These are phyloP conservation scores for Marasmarcha lunaedactyla DNA, from an alignment of 2,888 invertebrate genomes.

Conservation along the genomic window DNA sequence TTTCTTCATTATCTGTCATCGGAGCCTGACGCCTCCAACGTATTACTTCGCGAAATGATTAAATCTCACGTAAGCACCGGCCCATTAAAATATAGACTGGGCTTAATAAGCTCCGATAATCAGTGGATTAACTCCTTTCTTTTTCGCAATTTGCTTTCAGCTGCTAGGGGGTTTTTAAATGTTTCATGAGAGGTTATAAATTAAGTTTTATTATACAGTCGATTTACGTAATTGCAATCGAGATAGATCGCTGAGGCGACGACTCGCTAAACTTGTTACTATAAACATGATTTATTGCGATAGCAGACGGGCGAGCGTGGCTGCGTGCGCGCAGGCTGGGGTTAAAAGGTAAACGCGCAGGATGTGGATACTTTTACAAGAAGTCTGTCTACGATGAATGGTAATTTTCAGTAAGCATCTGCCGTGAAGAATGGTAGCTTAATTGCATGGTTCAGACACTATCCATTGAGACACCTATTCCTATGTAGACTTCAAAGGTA, in stretches of 20 bases:
- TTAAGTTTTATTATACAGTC: neutral
- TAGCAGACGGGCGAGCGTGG: too few species aligned
- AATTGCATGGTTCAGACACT: too few species aligned
- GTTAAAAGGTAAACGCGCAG: too few species aligned
- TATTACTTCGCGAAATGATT: conserved; percentile 35
- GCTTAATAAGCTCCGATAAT: conserved; percentile 38
- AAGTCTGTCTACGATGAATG: too few species aligned
- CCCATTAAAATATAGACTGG: conserved; percentile 47
- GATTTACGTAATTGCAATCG: neutral
- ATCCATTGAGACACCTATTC: too few species aligned
- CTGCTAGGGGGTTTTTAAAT: neutral
- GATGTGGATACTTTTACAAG: too few species aligned
- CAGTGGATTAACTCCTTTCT: neutral
- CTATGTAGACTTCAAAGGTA: too few species aligned
- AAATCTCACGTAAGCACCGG: conserved; percentile 47
- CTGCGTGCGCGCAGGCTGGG: too few species aligned
- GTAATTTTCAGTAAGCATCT: too few species aligned
- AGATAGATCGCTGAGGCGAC: neutral
- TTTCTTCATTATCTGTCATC: conserved; percentile 61
- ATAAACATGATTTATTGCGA: too few species aligned
- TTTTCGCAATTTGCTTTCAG: neutral
- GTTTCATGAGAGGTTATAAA: neutral
- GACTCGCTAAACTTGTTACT: neutral
- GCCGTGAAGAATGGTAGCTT: too few species aligned
- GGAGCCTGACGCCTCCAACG: conserved; percentile 36